Base-by-base conservation (phyloP, 2,113 vertebrate species). In the Tachuris rubrigastra region DNA sequence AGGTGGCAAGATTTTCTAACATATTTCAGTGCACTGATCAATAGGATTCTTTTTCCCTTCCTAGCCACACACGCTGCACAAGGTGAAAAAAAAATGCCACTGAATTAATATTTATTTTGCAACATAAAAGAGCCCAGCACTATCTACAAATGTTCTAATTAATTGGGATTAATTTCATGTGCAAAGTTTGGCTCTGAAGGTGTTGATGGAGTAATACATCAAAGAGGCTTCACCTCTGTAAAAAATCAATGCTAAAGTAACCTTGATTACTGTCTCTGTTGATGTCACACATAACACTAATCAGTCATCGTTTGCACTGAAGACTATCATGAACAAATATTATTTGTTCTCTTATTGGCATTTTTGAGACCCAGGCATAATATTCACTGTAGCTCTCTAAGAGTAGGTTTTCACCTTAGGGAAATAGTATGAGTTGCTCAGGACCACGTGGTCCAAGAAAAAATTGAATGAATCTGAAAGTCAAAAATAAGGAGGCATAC, bases 101-200 rank as follows among this genome's bases (percentile, higher is more conserved):
- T 87, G 93, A 97, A 98, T 98, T 97, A 97, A 93, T 98, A 98
- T 98, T 98, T 98, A 97, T 98, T 98, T 98, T 97, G 83, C 55
- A 96, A 95, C 90, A 96, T 97, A 96, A 98, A 98, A 95, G 79
- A 96, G 21, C 59, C 81, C 67, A 97, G 47, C 42, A 79, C 86
- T 95, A 92, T 92, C 95, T 96, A 93, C 96, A 96, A 97, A 97
- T 88, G 89, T 73, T 97, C 86, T 97, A 98, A 98, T 97, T 98
- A 98, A 98, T 98, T 98, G 4, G 97, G 96, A 98, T 98, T 98
- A 98, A 98, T 98, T 98, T 98, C 89, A 89, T 97, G 97, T 96
- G 94, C 93, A 98, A 97, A 97, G 97, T 97, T 97, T 97, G 97
- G 89, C 95, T 97, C 95, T 98, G 96, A 95, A 97, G 89, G 76